These are phyloP conservation scores for Thermophis baileyi DNA, from an alignment of 2,113 vertebrate species.

Conservation along the genomic window DNA sequence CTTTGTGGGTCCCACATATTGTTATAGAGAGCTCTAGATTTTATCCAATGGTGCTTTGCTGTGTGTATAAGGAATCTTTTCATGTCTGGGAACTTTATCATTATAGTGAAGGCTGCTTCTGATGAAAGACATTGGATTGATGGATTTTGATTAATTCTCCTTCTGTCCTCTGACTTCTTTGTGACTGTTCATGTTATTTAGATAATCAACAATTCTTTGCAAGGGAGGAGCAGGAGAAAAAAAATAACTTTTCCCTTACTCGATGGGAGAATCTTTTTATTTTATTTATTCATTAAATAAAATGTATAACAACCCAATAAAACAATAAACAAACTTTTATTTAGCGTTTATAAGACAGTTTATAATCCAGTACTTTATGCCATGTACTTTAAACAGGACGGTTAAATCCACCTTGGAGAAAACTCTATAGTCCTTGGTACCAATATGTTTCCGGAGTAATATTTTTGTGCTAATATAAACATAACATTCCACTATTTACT, in stretches of 20 bases:
- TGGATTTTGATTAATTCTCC: background rate
- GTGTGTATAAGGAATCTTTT: background rate
- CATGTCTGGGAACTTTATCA: background rate
- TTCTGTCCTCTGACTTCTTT: background rate
- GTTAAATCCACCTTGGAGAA: background rate
- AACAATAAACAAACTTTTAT: background rate
- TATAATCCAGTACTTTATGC: background rate
- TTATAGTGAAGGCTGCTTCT: background rate
- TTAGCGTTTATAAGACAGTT: background rate
- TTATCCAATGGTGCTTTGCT: background rate
- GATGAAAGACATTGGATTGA: background rate
- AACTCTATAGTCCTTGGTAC: background rate
- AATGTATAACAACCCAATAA: background rate
- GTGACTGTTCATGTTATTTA: background rate
- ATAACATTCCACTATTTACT: too few species aligned
- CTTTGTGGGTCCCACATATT: background rate
- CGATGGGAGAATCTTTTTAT: background rate
- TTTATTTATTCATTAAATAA: background rate
- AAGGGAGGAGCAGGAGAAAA: background rate
- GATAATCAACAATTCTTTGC: background rate
- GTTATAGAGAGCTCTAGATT: background rate
- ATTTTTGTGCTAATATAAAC: background rate
- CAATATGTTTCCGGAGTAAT: background rate
- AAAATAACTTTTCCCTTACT: background rate
- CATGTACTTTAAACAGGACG: background rate